Evolutionary conservation across 2,113 vertebrate species (phyloP).

Genomic region (Notothenia coriiceps): DNA sequence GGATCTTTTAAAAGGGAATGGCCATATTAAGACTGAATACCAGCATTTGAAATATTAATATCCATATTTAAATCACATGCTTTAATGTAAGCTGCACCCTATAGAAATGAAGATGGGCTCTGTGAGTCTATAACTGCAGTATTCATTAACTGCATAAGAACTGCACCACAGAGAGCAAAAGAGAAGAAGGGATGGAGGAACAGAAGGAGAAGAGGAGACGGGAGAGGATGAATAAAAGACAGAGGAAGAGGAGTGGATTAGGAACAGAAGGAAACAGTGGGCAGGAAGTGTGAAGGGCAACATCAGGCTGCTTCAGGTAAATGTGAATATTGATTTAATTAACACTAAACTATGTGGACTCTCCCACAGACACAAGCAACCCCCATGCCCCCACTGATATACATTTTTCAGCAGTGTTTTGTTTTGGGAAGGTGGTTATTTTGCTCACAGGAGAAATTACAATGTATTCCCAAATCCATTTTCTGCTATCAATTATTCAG

Average conservation of each 20-base stretch:
- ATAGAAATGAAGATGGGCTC: neutral
- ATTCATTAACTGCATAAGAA: conserved; percentile 33
- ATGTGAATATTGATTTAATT: conserved; percentile 69
- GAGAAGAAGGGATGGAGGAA: conserved; percentile 3
- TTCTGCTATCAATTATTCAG: conserved; percentile 77
- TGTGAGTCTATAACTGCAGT: conserved; percentile 6
- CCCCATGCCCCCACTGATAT: conserved; percentile 16
- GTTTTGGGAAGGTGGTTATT: conserved; percentile 71
- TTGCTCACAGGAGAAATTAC: conserved; percentile 74
- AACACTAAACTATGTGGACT: conserved; percentile 55
- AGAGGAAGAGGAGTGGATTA: conserved; percentile 16
- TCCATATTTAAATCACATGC: conserved; percentile 1
- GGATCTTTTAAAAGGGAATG: neutral
- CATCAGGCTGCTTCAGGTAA: conserved; percentile 33
- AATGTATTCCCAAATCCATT: conserved; percentile 73
- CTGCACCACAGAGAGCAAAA: neutral
- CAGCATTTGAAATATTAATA: conserved; percentile 16
- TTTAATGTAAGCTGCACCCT: conserved; percentile 20
- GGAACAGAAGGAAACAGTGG: conserved; percentile 15
- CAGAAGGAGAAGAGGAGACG: neutral
- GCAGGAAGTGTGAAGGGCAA: conserved; percentile 55
- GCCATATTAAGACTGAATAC: conserved; percentile 25
- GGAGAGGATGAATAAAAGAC: neutral
- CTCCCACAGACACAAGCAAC: conserved; percentile 15
- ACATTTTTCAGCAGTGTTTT: conserved; percentile 66